These are phyloP conservation scores for Leptatherina wallacei DNA, from an alignment of 2,797 vertebrate species.

Conservation along the genomic window DNA sequence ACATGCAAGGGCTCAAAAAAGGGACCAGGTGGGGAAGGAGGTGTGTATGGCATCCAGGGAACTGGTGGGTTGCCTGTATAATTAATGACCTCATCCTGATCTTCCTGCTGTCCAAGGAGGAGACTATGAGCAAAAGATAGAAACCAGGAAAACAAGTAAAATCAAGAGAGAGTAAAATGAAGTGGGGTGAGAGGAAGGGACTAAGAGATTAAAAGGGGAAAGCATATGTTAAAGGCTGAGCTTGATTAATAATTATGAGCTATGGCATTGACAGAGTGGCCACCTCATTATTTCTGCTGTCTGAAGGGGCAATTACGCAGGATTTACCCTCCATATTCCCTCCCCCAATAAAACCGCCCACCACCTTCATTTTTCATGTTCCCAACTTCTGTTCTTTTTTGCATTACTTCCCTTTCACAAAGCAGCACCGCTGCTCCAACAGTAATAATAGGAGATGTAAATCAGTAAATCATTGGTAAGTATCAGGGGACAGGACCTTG, in stretches of 20 bases:
- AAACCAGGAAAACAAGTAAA: constrained; percentile 41
- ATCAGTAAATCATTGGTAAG: constrained; percentile 32
- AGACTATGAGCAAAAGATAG: constrained; percentile 32
- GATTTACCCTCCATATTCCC: constrained; percentile 31
- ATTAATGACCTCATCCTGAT: constrained; percentile 76
- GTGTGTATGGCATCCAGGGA: constrained; percentile 42
- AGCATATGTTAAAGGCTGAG: constrained; percentile 65
- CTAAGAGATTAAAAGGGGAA: constrained; percentile 27
- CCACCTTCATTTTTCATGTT: constrained; percentile 38
- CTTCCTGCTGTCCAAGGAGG: constrained; percentile 62
- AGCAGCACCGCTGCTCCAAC: constrained; percentile 40
- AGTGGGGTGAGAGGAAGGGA: constrained; percentile 4
- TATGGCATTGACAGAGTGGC: constrained; percentile 59
- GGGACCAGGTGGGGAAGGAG: constrained; percentile 60
- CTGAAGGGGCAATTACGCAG: constrained; percentile 59
- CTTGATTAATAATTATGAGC: constrained; percentile 72
- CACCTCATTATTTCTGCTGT: constrained; percentile 59
- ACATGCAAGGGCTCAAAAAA: constrained; percentile 21
- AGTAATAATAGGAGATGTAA: constrained; percentile 47
- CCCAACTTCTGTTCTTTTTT: constrained; percentile 5
- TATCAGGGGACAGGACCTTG: constrained; percentile 46
- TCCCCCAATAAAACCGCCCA: constrained; percentile 14
- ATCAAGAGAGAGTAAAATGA: constrained; percentile 39
- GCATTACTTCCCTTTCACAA: neutral
- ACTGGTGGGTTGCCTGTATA: constrained; percentile 62